Evolutionary conservation across 1,140 invertebrate genomes (phyloP).

Genomic region (Sycophaga agraensis): DNA sequence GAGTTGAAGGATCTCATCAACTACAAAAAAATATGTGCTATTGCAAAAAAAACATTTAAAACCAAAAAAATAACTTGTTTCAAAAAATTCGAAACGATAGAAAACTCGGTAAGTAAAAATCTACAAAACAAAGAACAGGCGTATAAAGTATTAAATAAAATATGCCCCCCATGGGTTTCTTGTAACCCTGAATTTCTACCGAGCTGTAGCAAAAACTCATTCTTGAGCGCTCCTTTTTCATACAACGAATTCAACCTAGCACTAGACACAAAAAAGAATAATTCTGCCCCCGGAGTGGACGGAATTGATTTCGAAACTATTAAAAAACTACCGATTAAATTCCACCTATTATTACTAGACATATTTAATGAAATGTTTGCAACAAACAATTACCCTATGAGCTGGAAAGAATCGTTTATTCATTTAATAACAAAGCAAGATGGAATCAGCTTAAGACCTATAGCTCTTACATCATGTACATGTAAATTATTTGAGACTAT

Average conservation of each 20-base stretch:
- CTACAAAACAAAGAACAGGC: background rate
- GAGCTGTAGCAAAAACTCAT: background rate
- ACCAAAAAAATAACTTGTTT: slow-evolving; percentile 13
- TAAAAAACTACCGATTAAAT: background rate
- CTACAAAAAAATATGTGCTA: slow-evolving; percentile 20
- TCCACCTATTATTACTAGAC: background rate
- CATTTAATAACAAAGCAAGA: background rate
- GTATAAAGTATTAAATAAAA: background rate
- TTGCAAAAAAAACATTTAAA: slow-evolving; percentile 28
- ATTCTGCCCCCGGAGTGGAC: background rate
- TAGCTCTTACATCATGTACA: background rate
- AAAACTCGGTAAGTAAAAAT: background rate
- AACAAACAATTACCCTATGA: background rate
- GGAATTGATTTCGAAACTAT: background rate
- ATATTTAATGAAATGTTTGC: background rate
- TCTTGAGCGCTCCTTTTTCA: background rate
- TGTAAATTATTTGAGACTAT: background rate
- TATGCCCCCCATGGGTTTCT: background rate
- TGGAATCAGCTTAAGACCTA: background rate
- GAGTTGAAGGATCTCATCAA: slow-evolving; percentile 13
- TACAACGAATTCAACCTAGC: background rate
- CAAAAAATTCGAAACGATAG: slow-evolving; percentile 1
- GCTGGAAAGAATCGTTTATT: background rate
- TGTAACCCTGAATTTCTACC: background rate
- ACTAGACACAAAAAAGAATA: background rate